phyloP scores from a whole-genome alignment of 2,113 vertebrate species.

The Rhynchomys soricoides region DNA sequence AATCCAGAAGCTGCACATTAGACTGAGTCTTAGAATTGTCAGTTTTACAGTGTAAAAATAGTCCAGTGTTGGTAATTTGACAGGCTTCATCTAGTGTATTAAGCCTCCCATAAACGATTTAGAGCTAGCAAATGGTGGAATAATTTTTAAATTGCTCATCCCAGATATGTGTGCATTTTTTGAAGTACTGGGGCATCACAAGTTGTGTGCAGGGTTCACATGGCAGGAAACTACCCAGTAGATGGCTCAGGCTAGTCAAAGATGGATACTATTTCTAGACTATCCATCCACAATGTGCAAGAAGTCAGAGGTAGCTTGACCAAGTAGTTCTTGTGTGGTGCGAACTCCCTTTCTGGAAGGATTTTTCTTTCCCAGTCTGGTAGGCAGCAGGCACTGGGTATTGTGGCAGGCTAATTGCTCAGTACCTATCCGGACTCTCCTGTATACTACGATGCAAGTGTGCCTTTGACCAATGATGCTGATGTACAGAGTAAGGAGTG shows the following conservation, averaged over 20 bases:
- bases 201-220: not conserved
- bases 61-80: not conserved
- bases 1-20: not conserved
- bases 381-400: not conserved
- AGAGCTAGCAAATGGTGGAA: not conserved
- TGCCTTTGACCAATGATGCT: not conserved
- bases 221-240: not conserved
- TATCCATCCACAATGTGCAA: not conserved
- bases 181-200: not conserved
- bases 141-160: not conserved
- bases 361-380: not conserved
- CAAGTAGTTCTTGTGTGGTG: not conserved
- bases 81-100: not conserved
- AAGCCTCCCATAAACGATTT: not conserved
- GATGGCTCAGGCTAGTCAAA: not conserved
- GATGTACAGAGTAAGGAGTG: not conserved
- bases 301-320: not conserved
- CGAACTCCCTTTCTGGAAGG: not conserved
- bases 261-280: not conserved
- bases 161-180: not conserved
- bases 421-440: not conserved
- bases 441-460: not conserved
- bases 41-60: not conserved
- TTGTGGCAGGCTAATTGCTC: no score
- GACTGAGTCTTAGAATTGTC: not conserved